Base-by-base conservation (phyloP, 2,888 invertebrate species). In the Hirtodrosophila confusa region DNA sequence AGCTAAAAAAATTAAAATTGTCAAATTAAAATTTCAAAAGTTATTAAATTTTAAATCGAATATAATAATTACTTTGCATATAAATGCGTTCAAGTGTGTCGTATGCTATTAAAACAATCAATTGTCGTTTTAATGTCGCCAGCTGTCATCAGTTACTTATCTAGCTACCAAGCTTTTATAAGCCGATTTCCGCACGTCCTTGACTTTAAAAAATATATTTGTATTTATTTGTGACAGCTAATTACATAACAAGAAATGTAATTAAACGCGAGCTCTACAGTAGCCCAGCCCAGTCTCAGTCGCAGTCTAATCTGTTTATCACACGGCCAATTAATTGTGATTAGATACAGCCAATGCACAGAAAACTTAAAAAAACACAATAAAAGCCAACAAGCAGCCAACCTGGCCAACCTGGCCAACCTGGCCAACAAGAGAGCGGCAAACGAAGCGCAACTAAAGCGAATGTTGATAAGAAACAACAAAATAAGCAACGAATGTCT, bases 301-400 rank as follows among this genome's bases (percentile, higher is more conserved):
- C 8, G 11, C 36, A 12, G 12, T 56, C 66, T 78, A 80, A 82
- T 86, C 85, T 78, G 45, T 78, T 84, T 82, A 82, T 86, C 87
- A 80, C 61, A 78, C 17, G 85, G 68, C 82, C 87, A 82, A 86
- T 82, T 86, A 86, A 75, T 61, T 84, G 72, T 64, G 80, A 84
- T 82, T 80, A 78, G 85, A 80, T 80, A 67, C 75, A 63, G 41
- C 31, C 50, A 48, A 37, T 51, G 49, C 63, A 60, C 44, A 23
- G 29, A 39, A 50, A 53, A 35, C 29, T 8, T 7, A 40, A 10
- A 33, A 41, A 56, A 33, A 33, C 27, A 47, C 41, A 60, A 49
- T 23, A 53, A 61, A 54, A 54, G 7, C 27, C 57, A 56, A 24
- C 39, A 51, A 40, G 12, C 43, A 57, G 48, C 27, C 17, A 17